phyloP scores from a whole-genome alignment of 2,888 invertebrate genomes.

The Abscondita cerata region DNA sequence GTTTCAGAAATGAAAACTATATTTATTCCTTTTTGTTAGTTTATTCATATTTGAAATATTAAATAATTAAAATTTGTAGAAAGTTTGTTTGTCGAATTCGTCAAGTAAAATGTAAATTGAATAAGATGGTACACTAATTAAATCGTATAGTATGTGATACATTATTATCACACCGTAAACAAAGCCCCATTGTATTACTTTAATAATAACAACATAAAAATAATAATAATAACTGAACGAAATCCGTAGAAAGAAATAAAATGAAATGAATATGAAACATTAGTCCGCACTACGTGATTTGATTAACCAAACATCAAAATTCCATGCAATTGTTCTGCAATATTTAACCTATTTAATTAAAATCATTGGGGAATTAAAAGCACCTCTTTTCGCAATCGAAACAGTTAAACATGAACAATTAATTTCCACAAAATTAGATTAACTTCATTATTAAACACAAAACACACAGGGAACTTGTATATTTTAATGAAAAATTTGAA shows the following conservation, averaged over 20 bases:
- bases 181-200: no score
- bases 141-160: no score
- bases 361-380: background rate
- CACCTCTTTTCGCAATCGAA: background rate
- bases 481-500: background rate
- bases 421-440: background rate
- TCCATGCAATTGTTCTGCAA: background rate
- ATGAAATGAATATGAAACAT: background rate
- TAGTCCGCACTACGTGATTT: background rate
- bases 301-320: background rate
- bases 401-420: background rate
- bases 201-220: no score
- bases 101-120: no score
- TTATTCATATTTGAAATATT: no score
- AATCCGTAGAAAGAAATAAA: background rate
- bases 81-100: no score
- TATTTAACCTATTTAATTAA: background rate
- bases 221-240: background rate
- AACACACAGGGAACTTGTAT: background rate
- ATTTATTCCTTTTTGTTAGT: no score
- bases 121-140: no score
- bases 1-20: no score
- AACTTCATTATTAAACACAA: background rate
- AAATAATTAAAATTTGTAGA: no score
- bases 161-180: no score